These are phyloP conservation scores for Drosophila villosipedis DNA, from an alignment of 2,888 invertebrate species.

Conservation along the genomic window DNA sequence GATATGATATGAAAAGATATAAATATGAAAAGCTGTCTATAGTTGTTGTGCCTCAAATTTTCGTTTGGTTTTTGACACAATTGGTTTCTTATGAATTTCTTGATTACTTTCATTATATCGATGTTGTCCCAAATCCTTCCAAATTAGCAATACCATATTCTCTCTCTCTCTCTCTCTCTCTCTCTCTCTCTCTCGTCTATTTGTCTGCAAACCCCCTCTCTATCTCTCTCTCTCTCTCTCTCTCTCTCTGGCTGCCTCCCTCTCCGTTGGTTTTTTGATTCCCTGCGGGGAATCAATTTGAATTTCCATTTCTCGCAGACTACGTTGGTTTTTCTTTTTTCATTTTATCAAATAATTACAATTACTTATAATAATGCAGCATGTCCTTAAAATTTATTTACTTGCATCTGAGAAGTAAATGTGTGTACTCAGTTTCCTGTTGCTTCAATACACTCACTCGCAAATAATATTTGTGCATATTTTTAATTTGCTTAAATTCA, in stretches of 20 bases:
- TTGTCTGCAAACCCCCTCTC: constrained; percentile 13
- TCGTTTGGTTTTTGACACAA: constrained; percentile 41
- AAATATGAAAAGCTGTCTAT: constrained; percentile 52
- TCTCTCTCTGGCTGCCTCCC: constrained; percentile 20
- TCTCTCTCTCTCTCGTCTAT: constrained; percentile 30
- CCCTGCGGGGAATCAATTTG: constrained; percentile 17
- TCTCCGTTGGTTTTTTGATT: constrained; percentile 30
- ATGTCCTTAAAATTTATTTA: constrained; percentile 28
- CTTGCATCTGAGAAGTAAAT: constrained; percentile 68
- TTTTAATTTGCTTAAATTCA: background rate
- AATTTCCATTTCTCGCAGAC: constrained; percentile 43
- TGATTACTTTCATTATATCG: constrained; percentile 40
- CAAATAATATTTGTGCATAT: constrained; percentile 3
- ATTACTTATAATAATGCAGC: constrained; percentile 32
- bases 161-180: constrained; percentile 15
- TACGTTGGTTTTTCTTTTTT: constrained; percentile 15
- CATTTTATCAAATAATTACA: constrained; percentile 32
- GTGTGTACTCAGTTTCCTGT: constrained; percentile 76
- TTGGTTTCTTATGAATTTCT: constrained; percentile 47
- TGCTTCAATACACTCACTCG: constrained; percentile 2
- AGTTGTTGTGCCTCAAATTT: constrained; percentile 65
- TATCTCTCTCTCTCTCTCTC: constrained; percentile 30
- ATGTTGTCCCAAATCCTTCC: constrained; percentile 32
- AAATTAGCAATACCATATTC: constrained; percentile 1
- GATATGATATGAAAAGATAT: constrained; percentile 25